A percentile compares a stretch with the other conserved stretches of the same genome.
These are phyloP conservation scores for Galeopsomyia nigrocyanea DNA, from an alignment of 2,888 invertebrate genomes.

Conservation along the genomic window DNA sequence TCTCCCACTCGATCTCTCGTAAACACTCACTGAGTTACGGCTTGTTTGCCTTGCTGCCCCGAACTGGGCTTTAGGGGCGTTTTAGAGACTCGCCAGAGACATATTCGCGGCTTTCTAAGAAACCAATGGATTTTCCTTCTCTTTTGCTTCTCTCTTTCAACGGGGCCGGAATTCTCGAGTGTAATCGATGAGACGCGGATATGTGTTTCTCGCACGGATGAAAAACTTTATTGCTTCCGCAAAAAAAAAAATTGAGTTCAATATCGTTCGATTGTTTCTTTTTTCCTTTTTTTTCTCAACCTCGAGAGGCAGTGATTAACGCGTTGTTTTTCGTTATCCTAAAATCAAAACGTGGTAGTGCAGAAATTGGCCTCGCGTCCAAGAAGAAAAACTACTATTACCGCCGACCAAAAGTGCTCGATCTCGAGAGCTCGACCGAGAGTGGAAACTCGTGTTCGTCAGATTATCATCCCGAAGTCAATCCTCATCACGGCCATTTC, in stretches of 20 bases:
- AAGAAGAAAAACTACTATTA: conserved; percentile 14
- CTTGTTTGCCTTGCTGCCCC: conserved; percentile 61
- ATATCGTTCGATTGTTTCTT: too few relatives aligned
- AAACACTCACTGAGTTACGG: conserved; percentile 67
- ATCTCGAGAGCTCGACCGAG: conserved; percentile 51
- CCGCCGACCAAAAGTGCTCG: conserved; percentile 5
- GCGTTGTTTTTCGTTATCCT: background rate
- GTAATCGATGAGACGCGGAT: conserved; percentile 24
- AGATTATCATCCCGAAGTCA: conserved; percentile 68
- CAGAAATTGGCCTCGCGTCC: background rate
- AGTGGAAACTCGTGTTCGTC: conserved; percentile 69
- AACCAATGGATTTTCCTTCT: conserved; percentile 32
- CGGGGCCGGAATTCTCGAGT: background rate
- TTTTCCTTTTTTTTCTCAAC: too few relatives aligned
- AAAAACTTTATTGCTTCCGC: conserved; percentile 22
- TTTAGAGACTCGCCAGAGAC: conserved; percentile 47
- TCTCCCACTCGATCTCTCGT: conserved; percentile 53
- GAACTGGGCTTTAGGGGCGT: conserved; percentile 59
- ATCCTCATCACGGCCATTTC: conserved; percentile 63
- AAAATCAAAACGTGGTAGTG: conserved; percentile 18
- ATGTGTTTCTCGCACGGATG: background rate
- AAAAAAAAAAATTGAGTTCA: too few relatives aligned
- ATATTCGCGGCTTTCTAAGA: background rate
- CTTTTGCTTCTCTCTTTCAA: conserved; percentile 18
- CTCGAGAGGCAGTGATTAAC: too few relatives aligned